These are phyloP conservation scores for Leptinotarsa texana DNA, from an alignment of 1,140 invertebrate species.

Conservation along the genomic window DNA sequence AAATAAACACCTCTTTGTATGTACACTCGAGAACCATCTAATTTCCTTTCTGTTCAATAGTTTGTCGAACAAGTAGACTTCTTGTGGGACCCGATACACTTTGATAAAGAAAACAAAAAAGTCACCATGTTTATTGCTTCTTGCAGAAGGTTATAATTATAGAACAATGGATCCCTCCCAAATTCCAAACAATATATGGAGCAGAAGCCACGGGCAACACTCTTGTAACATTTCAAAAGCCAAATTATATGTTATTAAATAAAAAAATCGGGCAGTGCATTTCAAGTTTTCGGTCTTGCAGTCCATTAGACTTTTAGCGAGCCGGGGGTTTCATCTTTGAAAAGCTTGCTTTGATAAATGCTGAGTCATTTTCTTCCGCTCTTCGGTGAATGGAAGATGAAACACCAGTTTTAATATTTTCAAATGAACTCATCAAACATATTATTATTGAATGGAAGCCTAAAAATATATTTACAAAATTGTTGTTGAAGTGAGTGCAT, in stretches of 20 bases:
- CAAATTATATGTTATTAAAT: slow-evolving; percentile 49
- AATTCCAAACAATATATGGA: slow-evolving; percentile 40
- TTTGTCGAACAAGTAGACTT: not conserved
- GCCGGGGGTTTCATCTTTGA: not conserved
- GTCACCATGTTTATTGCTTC: slow-evolving; percentile 30
- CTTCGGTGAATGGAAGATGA: not conserved
- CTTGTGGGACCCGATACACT: not conserved
- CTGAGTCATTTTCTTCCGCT: slow-evolving; percentile 7
- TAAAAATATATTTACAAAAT: too few species aligned
- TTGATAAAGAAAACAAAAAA: slow-evolving; percentile 2
- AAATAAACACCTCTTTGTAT: too few species aligned
- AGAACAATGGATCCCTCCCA: slow-evolving; percentile 43
- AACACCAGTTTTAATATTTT: too few species aligned
- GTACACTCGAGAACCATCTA: too few species aligned
- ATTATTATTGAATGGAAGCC: too few species aligned
- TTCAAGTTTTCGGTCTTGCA: slow-evolving; percentile 21
- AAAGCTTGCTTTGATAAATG: not conserved
- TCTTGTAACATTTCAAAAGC: slow-evolving; percentile 42
- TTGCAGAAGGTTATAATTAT: slow-evolving; percentile 44
- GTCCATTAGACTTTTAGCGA: slow-evolving; percentile 25
- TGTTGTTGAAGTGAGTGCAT: too few species aligned
- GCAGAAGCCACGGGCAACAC: slow-evolving; percentile 45
- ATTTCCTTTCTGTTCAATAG: too few species aligned
- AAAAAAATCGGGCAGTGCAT: slow-evolving; percentile 35
- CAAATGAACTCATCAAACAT: too few species aligned